These are phyloP conservation scores for Psittacula echo DNA, from an alignment of 2,797 vertebrate species.

Conservation along the genomic window DNA sequence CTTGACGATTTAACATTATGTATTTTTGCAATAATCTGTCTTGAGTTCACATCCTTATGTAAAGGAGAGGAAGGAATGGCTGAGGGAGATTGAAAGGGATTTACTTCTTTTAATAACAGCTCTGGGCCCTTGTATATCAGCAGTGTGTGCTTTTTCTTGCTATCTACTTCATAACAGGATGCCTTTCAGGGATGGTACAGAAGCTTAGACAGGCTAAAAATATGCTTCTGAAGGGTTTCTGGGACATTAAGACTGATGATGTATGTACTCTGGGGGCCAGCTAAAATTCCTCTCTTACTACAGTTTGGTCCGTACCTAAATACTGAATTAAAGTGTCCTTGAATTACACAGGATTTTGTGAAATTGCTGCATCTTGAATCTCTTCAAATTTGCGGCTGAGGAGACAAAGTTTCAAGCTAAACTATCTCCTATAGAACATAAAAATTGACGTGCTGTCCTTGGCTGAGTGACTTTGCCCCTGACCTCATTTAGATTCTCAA, in stretches of 20 bases:
- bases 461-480: background rate
- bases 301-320: background rate
- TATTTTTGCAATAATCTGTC: conserved; percentile 10
- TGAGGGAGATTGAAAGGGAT: conserved; percentile 18
- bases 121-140: conserved; percentile 36
- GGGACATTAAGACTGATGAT: conserved; percentile 25
- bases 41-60: conserved; percentile 16
- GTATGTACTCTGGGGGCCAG: background rate
- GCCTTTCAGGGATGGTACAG: conserved; percentile 35
- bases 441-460: background rate
- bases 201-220: conserved; percentile 51
- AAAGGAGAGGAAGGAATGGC: conserved; percentile 15
- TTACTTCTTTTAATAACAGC: conserved; percentile 48
- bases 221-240: conserved; percentile 18
- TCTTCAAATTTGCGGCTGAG: background rate
- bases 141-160: background rate
- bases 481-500: background rate
- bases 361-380: background rate
- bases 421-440: background rate
- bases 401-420: conserved; percentile 19
- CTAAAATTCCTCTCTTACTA: background rate
- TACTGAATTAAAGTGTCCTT: background rate
- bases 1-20: background rate
- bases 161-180: conserved; percentile 40
- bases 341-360: conserved; percentile 5